phyloP scores from a whole-genome alignment of 2,888 invertebrate species.

The Balanococcus diminutus region DNA sequence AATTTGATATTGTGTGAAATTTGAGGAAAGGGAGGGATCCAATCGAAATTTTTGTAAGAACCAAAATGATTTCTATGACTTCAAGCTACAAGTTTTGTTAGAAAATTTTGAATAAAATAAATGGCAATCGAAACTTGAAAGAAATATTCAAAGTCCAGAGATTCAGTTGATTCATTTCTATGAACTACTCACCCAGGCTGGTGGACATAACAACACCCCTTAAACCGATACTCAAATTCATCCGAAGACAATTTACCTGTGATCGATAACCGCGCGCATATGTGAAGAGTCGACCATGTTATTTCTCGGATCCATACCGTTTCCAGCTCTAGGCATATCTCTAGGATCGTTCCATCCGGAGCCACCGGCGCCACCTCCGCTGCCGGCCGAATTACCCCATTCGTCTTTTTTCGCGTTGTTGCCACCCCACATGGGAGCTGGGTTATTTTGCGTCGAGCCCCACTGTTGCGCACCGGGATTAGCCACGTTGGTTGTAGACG shows the following conservation, averaged over 20 bases:
- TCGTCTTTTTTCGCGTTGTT: slow-evolving; percentile 44
- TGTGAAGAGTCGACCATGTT: slow-evolving; percentile 58
- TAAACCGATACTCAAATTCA: not conserved
- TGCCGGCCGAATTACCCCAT: slow-evolving; percentile 50
- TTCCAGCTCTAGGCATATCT: slow-evolving; percentile 63
- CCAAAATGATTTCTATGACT: too few relatives aligned
- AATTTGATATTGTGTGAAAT: too few relatives aligned
- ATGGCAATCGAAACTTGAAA: too few relatives aligned
- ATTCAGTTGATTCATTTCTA: too few relatives aligned
- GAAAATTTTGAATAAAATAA: too few relatives aligned
- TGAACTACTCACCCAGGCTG: too few relatives aligned
- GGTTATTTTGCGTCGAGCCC: slow-evolving; percentile 56
- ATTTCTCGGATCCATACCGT: slow-evolving; percentile 56
- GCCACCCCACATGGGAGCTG: slow-evolving; percentile 60
- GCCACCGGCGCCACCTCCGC: slow-evolving; percentile 21
- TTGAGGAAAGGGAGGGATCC: too few relatives aligned
- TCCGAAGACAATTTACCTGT: slow-evolving; percentile 58
- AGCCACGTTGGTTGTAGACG: slow-evolving; percentile 35
- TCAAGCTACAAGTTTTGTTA: too few relatives aligned
- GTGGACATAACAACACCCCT: too few relatives aligned
- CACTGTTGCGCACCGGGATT: slow-evolving; percentile 55
- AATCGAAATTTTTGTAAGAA: too few relatives aligned
- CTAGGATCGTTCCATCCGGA: slow-evolving; percentile 63
- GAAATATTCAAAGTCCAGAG: too few relatives aligned
- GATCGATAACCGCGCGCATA: slow-evolving; percentile 63